phyloP scores from a whole-genome alignment of 2,888 invertebrate genomes.

The Sthenelais limicola region DNA sequence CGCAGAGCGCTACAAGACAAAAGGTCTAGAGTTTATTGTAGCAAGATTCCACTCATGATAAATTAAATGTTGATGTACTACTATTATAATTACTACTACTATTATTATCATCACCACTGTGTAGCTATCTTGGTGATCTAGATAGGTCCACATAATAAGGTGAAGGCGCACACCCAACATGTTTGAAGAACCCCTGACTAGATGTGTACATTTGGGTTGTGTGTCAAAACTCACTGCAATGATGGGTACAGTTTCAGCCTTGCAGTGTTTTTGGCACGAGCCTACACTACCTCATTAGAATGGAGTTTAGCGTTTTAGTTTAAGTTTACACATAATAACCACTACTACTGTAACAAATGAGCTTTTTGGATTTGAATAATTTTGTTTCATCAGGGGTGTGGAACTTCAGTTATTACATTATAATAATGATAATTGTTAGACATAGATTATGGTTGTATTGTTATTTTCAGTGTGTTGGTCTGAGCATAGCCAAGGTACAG shows the following conservation, averaged over 20 bases:
- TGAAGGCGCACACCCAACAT: constrained; percentile 38
- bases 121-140: constrained; percentile 35
- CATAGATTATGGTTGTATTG: constrained; percentile 39
- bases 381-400: constrained; percentile 39
- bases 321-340: constrained; percentile 35
- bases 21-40: constrained; percentile 24
- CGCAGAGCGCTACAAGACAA: constrained; percentile 36
- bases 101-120: constrained; percentile 30
- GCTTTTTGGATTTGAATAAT: constrained; percentile 31
- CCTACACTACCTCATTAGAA: constrained; percentile 39
- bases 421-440: constrained; percentile 22
- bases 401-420: constrained; percentile 35
- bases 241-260: neutral
- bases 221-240: constrained; percentile 5
- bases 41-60: constrained; percentile 22
- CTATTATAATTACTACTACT: constrained; percentile 18
- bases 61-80: constrained; percentile 28
- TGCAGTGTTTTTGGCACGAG: constrained; percentile 14
- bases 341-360: constrained; percentile 35
- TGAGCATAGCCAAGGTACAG: constrained; percentile 35
- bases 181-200: constrained; percentile 38
- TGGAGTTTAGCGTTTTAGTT: constrained; percentile 36
- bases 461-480: constrained; percentile 39
- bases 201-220: constrained; percentile 37
- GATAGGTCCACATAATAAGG: constrained; percentile 34